Conservation (phyloP, 2,113 vertebrate genomes). For the Pipa parva region DNA sequence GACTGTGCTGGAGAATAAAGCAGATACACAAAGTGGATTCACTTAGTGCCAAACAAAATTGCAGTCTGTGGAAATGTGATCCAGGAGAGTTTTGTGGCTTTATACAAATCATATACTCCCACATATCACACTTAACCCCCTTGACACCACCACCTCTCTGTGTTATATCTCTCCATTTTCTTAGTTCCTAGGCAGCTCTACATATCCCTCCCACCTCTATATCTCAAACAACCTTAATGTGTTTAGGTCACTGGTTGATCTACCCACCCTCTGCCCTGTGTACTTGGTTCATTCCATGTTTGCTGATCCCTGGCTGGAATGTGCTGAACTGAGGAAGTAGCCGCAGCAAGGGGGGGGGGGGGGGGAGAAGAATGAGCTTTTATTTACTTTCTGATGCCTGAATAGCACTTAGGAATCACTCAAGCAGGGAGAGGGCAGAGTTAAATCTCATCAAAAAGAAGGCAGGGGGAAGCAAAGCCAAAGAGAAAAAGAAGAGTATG, state of each 20-base stretch:
- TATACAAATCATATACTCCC: too few relatives aligned
- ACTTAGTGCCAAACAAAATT: too few relatives aligned
- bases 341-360: not conserved
- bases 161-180: too few relatives aligned
- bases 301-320: slow-evolving; percentile 37
- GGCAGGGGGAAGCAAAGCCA: not conserved
- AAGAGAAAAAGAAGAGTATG: not conserved
- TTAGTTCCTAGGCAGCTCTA: not conserved
- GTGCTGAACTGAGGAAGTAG: slow-evolving; percentile 33
- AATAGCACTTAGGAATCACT: slow-evolving; percentile 31
- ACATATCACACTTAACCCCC: too few relatives aligned
- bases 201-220: not conserved
- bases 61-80: too few relatives aligned
- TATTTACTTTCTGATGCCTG: slow-evolving; percentile 41
- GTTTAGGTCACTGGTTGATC: not conserved
- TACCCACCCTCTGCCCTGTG: not conserved
- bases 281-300: slow-evolving; percentile 38
- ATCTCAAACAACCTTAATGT: not conserved
- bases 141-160: too few relatives aligned
- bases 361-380: slow-evolving; percentile 16
- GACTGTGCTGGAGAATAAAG: too few relatives aligned
- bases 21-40: too few relatives aligned
- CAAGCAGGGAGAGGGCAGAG: slow-evolving; percentile 1
- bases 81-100: too few relatives aligned
- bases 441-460: slow-evolving; percentile 10